phyloP scores from a whole-genome alignment of 2,888 invertebrate genomes.

The Nemotelus nigrinus region DNA sequence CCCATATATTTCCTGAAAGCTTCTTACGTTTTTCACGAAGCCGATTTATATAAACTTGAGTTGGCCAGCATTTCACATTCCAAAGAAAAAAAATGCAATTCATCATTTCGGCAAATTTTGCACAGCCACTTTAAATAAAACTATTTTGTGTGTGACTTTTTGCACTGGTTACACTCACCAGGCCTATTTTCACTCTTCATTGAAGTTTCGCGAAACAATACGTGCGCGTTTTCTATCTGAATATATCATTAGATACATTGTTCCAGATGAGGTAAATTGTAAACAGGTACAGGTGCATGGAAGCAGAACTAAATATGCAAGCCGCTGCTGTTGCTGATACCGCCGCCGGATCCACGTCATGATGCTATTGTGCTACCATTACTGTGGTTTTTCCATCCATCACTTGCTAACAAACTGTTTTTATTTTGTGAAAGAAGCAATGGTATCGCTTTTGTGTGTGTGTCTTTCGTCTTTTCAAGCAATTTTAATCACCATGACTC shows the following conservation, averaged over 20 bases:
- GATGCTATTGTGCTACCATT: neutral
- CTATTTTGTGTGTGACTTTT: too few relatives aligned
- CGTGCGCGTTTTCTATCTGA: neutral
- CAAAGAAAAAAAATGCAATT: too few relatives aligned
- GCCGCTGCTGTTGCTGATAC: neutral
- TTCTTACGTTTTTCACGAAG: too few relatives aligned
- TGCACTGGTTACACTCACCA: neutral
- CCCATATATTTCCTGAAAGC: too few relatives aligned
- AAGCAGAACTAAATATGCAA: constrained; percentile 18
- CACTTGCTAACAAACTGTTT: neutral
- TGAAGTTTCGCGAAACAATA: constrained; percentile 10
- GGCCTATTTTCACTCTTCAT: constrained; percentile 18
- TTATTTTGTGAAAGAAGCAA: neutral
- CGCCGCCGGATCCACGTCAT: neutral
- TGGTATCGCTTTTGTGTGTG: neutral
- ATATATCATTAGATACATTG: constrained; percentile 20
- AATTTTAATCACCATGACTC: constrained; percentile 32
- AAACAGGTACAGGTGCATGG: constrained; percentile 6
- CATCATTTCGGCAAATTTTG: too few relatives aligned
- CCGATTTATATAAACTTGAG: too few relatives aligned
- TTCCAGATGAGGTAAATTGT: constrained; percentile 11
- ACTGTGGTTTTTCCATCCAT: neutral
- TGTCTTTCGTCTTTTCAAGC: neutral
- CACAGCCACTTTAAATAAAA: too few relatives aligned
- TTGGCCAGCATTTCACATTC: too few relatives aligned